Base-by-base conservation (phyloP, 2,113 vertebrate genomes). In the Oreochromis spilurus region DNA sequence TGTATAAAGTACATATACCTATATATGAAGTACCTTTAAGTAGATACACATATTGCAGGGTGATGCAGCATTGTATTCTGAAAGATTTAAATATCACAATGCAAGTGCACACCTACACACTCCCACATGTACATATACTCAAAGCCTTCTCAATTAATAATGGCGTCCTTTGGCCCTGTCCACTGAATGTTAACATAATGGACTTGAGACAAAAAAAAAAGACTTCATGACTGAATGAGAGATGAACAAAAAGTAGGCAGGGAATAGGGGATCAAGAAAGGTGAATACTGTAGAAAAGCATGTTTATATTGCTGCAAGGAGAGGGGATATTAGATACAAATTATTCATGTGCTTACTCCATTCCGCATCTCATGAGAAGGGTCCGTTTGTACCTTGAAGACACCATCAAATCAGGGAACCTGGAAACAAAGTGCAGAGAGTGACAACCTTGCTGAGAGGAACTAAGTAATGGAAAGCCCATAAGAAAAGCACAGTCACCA, bases 251-350 rank as follows among this genome's bases (percentile, higher is more conserved):
- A 83, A 72, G 53, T 45, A 57, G 57, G 85, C 26, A 77, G 53
- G 81, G 86, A 87, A 82, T 19, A 26, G 2, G 10, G 54, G 48
- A 84, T 85, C 40, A 84, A 45, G 38, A 58, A 85, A 92, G 91
- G 90, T 85, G 86, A 92, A 87, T 82, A 67, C 88, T 16, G 83
- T 88, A 45, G 84, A 62, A 67, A 85, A 57, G 45, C 55, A 79
- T 94, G 92, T 96, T 95, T 94, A 91, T 93, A 86, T 91, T 83
- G 92, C 90, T 84, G 88, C 84, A 81, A 89, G 88, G 87, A 90
- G 85, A 85, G 16, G 40, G 87, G 92, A 93, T 94, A 94, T 94
- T 92, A 94, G 88, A 92, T 87, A 94, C 88, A 95, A 94, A 95
- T 94, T 94, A 94, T 95, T 95, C 83, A 94, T 94, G 92, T 5